These are phyloP conservation scores for Synanceia verrucosa DNA, from an alignment of 2,797 vertebrate genomes.

Conservation along the genomic window DNA sequence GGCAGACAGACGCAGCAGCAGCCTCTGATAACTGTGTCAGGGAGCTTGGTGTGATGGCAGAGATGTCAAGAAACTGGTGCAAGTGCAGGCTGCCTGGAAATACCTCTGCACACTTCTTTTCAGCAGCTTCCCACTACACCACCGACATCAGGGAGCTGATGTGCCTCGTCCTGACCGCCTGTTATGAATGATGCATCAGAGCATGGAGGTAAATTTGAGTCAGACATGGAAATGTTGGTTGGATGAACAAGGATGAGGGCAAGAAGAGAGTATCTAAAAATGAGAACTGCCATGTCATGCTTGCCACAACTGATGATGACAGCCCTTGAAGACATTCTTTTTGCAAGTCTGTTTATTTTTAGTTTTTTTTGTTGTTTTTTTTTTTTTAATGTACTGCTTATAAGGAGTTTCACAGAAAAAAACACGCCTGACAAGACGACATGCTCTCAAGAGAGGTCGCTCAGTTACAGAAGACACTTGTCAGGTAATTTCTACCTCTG, in stretches of 20 bases:
- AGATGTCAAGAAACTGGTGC: conserved; percentile 29
- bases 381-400: conserved; percentile 23
- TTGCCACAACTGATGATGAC: conserved; percentile 49
- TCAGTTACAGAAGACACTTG: conserved; percentile 52
- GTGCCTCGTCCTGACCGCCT: conserved; percentile 44
- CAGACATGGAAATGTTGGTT: conserved; percentile 59
- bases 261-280: conserved; percentile 66
- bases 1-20: conserved; percentile 54
- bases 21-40: conserved; percentile 67
- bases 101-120: conserved; percentile 35
- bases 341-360: conserved; percentile 67
- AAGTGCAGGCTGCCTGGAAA: conserved; percentile 33
- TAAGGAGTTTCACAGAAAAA: conserved; percentile 51
- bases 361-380: conserved; percentile 39
- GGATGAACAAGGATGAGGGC: conserved; percentile 62
- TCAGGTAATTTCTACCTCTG: conserved; percentile 70
- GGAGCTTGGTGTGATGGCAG: conserved; percentile 34
- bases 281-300: conserved; percentile 64
- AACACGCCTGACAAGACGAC: conserved; percentile 59
- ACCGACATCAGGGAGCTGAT: conserved; percentile 44
- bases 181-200: conserved; percentile 54
- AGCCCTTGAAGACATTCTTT: conserved; percentile 43
- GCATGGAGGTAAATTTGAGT: conserved; percentile 53
- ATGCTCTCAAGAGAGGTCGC: conserved; percentile 59
- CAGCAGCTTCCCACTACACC: conserved; percentile 35